Percentiles rank a stretch among this genome's conserved stretches.
Conservation (phyloP, 2,113 vertebrate species). For the Prietella phreatophila region DNA sequence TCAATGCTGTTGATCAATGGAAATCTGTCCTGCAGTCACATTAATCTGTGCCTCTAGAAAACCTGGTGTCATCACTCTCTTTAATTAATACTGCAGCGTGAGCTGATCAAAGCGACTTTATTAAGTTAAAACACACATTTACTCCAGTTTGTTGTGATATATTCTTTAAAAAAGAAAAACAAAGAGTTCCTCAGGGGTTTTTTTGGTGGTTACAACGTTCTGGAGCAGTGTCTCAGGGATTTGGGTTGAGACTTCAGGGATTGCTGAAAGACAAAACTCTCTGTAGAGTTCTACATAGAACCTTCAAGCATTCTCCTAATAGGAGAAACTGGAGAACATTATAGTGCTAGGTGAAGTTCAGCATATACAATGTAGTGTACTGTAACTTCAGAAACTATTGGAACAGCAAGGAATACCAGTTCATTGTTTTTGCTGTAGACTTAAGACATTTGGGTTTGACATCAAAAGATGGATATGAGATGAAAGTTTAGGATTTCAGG, state of each 20-base stretch:
- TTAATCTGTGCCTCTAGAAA: background rate
- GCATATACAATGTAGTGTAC: background rate
- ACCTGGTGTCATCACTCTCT: background rate
- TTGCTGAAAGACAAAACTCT: background rate
- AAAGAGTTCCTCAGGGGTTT: background rate
- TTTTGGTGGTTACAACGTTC: background rate
- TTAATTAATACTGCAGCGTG: background rate
- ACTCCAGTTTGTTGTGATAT: background rate
- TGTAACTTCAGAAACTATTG: no score
- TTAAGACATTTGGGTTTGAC: no score
- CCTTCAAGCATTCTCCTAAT: background rate
- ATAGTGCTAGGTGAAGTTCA: background rate
- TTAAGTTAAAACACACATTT: background rate
- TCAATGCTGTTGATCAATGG: background rate
- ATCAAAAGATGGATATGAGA: no score
- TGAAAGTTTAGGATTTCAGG: no score
- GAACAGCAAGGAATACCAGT: no score
- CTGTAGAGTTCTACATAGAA: background rate
- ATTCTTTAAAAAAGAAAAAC: background rate
- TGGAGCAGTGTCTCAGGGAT: background rate
- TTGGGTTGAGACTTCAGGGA: background rate
- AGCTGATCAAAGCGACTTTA: background rate
- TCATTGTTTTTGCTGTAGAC: no score
- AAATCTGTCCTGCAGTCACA: background rate
- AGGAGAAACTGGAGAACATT: background rate